phyloP scores from a whole-genome alignment of 2,888 invertebrate species.

The Nephrotoma flavescens region DNA sequence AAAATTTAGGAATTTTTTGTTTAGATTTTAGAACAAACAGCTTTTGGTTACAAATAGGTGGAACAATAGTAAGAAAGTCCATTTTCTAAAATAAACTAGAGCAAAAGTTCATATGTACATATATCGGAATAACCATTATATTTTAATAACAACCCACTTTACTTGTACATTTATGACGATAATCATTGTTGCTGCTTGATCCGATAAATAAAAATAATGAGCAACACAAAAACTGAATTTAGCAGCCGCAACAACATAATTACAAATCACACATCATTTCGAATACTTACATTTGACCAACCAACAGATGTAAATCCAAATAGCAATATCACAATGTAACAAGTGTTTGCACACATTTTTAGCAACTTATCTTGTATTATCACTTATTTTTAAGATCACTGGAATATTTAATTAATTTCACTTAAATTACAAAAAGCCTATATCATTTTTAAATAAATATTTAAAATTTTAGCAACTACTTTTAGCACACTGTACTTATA shows the following conservation, averaged over 20 bases:
- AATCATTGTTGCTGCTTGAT: not conserved
- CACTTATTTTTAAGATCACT: not conserved
- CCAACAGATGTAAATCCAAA: not conserved
- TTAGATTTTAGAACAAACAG: too few relatives aligned
- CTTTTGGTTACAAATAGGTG: not conserved
- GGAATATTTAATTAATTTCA: not conserved
- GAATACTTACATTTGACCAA: not conserved
- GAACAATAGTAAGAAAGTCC: not conserved
- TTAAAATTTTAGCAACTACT: too few relatives aligned
- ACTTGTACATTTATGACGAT: not conserved
- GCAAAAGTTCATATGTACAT: not conserved
- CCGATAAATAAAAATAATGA: not conserved
- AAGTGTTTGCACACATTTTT: not conserved
- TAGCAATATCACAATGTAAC: not conserved
- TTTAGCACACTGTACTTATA: too few relatives aligned
- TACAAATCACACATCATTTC: not conserved
- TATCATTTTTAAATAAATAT: not conserved
- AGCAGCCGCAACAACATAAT: not conserved
- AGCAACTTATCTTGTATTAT: not conserved
- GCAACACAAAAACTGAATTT: not conserved
- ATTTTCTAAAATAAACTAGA: not conserved
- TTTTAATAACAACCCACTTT: not conserved
- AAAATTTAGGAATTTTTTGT: too few relatives aligned
- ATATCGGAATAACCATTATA: not conserved
- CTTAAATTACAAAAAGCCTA: not conserved